phyloP scores from a whole-genome alignment of 2,113 vertebrate genomes.

The Lophura nycthemera region DNA sequence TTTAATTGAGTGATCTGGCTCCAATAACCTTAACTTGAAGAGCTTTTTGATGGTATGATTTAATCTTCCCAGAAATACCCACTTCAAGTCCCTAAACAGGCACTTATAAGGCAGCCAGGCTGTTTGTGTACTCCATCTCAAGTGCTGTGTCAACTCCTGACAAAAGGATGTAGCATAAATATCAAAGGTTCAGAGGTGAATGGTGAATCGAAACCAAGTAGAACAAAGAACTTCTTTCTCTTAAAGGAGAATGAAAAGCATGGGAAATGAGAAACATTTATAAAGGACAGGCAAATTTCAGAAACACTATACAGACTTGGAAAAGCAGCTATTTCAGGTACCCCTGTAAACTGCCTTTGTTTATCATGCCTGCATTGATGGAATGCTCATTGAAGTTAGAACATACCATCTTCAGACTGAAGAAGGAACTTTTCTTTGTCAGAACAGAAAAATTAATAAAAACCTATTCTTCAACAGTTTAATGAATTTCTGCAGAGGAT shows the following conservation, averaged over 20 bases:
- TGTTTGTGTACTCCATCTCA: background rate
- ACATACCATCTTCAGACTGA: background rate
- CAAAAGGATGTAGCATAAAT: background rate
- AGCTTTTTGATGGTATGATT: background rate
- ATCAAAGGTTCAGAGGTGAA: background rate
- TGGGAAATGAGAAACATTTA: background rate
- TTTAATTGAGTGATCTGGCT: background rate
- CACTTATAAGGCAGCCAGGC: background rate
- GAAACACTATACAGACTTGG: background rate
- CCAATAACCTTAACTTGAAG: background rate
- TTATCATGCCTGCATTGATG: background rate
- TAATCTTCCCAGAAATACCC: background rate
- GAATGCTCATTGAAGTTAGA: accelerated
- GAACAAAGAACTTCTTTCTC: background rate
- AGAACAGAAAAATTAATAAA: background rate
- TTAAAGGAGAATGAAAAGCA: background rate
- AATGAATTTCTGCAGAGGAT: background rate
- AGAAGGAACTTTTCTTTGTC: background rate
- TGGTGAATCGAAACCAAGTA: background rate
- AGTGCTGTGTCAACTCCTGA: background rate
- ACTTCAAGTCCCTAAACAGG: background rate
- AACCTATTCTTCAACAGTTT: background rate
- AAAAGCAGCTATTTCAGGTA: background rate
- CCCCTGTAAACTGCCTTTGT: background rate
- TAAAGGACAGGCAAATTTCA: background rate